phyloP scores from a whole-genome alignment of 2,113 vertebrate genomes.

The Echinops telfairi region DNA sequence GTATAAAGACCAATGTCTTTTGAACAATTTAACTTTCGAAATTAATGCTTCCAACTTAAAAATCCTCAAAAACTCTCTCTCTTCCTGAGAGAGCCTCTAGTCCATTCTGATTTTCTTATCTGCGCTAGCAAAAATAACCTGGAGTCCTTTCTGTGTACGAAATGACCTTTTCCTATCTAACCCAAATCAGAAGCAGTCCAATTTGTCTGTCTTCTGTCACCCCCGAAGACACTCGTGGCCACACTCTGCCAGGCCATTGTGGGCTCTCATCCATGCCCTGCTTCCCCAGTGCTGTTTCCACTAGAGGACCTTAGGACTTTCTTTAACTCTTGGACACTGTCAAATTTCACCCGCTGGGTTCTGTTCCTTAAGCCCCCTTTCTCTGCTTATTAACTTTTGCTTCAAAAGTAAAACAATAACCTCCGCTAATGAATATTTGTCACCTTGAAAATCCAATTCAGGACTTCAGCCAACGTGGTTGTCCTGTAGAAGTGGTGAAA shows the following conservation, averaged over 20 bases:
- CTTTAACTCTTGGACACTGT: neutral
- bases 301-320: rapidly evolving
- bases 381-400: conserved; percentile 30
- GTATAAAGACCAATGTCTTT: no score
- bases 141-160: no score
- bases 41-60: no score
- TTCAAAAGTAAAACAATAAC: conserved; percentile 28
- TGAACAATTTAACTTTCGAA: no score
- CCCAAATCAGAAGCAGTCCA: no score
- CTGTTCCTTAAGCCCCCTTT: neutral
- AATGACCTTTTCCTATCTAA: no score
- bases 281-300: neutral
- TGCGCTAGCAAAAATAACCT: no score
- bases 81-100: no score
- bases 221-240: neutral
- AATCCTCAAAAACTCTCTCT: no score
- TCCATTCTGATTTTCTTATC: no score
- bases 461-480: neutral
- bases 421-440: neutral
- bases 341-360: neutral
- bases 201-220: no score
- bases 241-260: neutral
- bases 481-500: neutral
- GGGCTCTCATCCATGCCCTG: neutral
- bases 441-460: neutral